A percentile compares a stretch with the other conserved stretches of the same genome.
These are phyloP conservation scores for Anarrhichthys ocellatus DNA, from an alignment of 2,113 vertebrate species.

Conservation along the genomic window DNA sequence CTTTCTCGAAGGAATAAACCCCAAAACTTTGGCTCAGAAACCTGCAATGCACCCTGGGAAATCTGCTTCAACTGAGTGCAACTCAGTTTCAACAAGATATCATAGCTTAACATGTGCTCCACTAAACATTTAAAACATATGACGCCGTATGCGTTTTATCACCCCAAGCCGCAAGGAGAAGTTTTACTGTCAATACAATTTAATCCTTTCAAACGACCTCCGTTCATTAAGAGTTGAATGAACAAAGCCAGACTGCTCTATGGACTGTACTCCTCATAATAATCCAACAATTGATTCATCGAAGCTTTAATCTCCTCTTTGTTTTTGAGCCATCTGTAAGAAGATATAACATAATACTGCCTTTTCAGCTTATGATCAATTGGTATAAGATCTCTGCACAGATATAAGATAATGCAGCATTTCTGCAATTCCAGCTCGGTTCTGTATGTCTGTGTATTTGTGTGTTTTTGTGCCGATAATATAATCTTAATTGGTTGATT, in stretches of 20 bases:
- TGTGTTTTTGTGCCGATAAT: conserved; percentile 65
- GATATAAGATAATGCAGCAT: conserved; percentile 11
- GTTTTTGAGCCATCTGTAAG: background rate
- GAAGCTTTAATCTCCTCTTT: background rate
- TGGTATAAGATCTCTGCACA: background rate
- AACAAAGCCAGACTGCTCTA: background rate
- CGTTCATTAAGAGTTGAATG: conserved; percentile 1
- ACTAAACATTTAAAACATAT: background rate
- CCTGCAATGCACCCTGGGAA: conserved; percentile 3
- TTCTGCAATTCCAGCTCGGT: conserved; percentile 14
- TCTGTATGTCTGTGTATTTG: conserved; percentile 7
- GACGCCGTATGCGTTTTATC: background rate
- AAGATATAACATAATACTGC: background rate
- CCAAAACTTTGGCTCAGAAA: background rate
- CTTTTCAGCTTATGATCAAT: conserved; percentile 2
- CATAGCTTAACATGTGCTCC: background rate
- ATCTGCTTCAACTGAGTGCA: background rate
- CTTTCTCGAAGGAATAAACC: background rate
- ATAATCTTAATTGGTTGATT: conserved; percentile 81
- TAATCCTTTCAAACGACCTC: background rate
- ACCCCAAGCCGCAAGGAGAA: conserved; percentile 1
- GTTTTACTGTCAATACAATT: background rate
- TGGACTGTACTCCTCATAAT: background rate
- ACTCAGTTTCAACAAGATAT: background rate
- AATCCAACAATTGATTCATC: conserved; percentile 2